A percentile compares a stretch with the other conserved stretches of the same genome.
Conservation (phyloP, 2,888 invertebrate species). For the Blastobasis adustella region DNA sequence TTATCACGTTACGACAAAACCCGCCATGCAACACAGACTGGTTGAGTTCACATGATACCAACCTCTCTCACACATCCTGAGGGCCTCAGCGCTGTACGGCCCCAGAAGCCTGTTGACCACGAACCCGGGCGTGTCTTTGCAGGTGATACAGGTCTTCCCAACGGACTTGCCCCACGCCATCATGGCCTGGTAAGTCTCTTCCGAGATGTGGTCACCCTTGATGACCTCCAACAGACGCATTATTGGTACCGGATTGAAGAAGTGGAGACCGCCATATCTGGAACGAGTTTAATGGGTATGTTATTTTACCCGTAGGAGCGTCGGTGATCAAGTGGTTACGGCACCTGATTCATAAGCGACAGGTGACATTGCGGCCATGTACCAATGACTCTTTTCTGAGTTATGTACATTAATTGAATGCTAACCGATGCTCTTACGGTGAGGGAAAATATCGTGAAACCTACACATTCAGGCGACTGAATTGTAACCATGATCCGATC, state of each 20-base stretch:
- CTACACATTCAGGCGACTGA: too few species aligned
- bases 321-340: too few species aligned
- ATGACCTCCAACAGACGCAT: conserved; percentile 93
- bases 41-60: not conserved
- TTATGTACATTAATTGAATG: too few species aligned
- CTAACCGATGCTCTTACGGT: too few species aligned
- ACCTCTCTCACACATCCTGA: conserved; percentile 88
- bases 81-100: conserved; percentile 88
- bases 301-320: too few species aligned
- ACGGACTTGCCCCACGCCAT: conserved; percentile 87
- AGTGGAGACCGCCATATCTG: conserved; percentile 90
- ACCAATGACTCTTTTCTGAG: too few species aligned
- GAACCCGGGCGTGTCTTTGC: conserved; percentile 95
- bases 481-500: too few species aligned
- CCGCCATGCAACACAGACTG: too few species aligned
- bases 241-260: conserved; percentile 94
- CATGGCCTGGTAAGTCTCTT: conserved; percentile 82
- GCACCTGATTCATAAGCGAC: too few species aligned
- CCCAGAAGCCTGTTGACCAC: conserved; percentile 91
- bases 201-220: conserved; percentile 82
- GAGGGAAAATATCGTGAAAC: too few species aligned
- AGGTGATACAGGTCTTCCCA: conserved; percentile 89
- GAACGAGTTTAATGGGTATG: not conserved
- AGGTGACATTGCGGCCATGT: too few species aligned
- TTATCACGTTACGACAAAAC: too few species aligned